Percentiles rank a stretch among this genome's conserved stretches.
Conservation (phyloP, 2,113 vertebrate species). For the Spea multiplicata region DNA sequence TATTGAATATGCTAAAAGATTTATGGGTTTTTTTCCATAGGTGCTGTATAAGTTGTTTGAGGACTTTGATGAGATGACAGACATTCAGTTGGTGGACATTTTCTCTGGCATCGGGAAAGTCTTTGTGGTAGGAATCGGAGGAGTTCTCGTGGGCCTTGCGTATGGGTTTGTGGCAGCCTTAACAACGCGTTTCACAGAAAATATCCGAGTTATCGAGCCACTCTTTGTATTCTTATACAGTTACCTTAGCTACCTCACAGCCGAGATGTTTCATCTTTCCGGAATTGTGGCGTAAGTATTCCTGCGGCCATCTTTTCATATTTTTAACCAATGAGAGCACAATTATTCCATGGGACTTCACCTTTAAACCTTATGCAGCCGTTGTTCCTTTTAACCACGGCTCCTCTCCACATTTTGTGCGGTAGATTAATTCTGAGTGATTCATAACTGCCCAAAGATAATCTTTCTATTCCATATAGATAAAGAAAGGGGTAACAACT, state of each 20-base stretch:
- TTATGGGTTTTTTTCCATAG: conserved; percentile 49
- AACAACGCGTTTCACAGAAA: conserved; percentile 73
- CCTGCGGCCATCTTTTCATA: not conserved
- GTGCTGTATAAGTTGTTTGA: conserved; percentile 79
- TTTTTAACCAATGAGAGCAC: no score
- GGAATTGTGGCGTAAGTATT: conserved; percentile 76
- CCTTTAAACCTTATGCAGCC: no score
- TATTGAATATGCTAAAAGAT: no score
- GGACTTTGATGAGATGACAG: conserved; percentile 72
- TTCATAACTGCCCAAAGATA: no score
- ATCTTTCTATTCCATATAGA: no score
- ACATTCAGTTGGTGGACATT: conserved; percentile 64
- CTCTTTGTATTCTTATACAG: conserved; percentile 84
- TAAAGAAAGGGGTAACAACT: no score
- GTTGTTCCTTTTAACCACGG: no score
- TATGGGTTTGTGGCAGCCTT: conserved; percentile 72
- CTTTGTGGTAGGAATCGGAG: conserved; percentile 72
- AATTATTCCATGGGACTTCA: no score
- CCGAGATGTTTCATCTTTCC: conserved; percentile 79
- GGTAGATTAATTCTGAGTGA: no score
- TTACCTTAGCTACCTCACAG: conserved; percentile 78
- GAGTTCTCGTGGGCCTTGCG: conserved; percentile 67
- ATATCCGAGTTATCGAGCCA: conserved; percentile 72
- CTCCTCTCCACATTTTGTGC: no score
- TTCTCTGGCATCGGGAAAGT: conserved; percentile 69